phyloP scores from a whole-genome alignment of 2,797 vertebrate species.

The Lepidocolaptes lacrymiger region DNA sequence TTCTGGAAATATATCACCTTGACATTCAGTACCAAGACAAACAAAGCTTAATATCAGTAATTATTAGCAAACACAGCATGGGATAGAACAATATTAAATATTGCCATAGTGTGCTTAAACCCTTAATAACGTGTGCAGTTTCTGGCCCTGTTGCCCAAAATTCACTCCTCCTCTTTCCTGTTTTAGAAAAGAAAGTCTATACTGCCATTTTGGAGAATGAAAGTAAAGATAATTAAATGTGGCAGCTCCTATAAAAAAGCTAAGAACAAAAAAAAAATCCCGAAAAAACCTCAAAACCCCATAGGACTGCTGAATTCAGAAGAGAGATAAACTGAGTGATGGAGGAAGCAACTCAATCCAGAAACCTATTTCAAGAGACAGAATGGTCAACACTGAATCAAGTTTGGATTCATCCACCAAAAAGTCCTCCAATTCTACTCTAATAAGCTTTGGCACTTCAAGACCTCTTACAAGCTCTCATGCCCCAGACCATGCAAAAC shows the following conservation, averaged over 20 bases:
- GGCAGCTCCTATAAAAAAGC: background rate
- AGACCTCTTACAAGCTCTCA: background rate
- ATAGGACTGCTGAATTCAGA: background rate
- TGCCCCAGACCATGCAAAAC: background rate
- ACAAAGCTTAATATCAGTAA: background rate
- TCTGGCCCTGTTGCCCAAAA: background rate
- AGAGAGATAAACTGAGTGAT: background rate
- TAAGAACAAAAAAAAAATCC: background rate
- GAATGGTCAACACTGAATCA: background rate
- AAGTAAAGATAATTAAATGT: background rate
- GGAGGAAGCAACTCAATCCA: background rate
- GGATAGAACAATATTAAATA: background rate
- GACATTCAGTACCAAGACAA: background rate
- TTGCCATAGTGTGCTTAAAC: background rate
- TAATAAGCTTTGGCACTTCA: background rate
- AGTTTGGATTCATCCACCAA: background rate
- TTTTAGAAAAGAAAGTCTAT: background rate
- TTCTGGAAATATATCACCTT: background rate
- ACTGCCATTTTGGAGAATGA: background rate
- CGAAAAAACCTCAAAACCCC: fast-evolving
- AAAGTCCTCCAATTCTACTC: background rate
- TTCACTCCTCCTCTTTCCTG: background rate
- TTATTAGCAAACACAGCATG: background rate
- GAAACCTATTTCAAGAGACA: background rate
- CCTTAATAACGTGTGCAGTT: background rate